phyloP scores from a whole-genome alignment of 2,797 vertebrate species.

The Podarcis siculus region DNA sequence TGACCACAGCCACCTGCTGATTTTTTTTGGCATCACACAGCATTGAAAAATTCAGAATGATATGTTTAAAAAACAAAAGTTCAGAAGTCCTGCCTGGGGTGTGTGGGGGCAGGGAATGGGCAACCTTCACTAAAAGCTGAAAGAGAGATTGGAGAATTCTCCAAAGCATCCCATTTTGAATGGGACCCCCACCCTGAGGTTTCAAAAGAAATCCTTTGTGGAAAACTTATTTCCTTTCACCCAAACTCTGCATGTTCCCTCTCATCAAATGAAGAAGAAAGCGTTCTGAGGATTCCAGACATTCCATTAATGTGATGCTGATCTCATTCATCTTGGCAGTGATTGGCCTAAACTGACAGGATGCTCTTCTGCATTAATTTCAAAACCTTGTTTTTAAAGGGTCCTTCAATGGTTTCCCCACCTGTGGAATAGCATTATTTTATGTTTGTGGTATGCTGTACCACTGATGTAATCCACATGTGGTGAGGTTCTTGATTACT shows the following conservation, averaged over 20 bases:
- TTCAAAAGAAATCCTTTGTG: neutral
- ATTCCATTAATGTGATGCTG: slow-evolving; percentile 25
- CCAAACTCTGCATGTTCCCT: neutral
- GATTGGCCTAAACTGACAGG: slow-evolving; percentile 47
- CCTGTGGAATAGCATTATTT: neutral
- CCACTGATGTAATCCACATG: neutral
- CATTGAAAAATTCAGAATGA: too few species aligned
- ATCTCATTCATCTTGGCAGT: slow-evolving; percentile 57
- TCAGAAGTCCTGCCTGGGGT: neutral
- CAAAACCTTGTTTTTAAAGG: neutral
- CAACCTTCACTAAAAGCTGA: neutral
- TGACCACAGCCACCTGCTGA: neutral
- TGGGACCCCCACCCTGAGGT: neutral
- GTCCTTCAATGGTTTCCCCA: neutral
- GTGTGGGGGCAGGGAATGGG: too few species aligned
- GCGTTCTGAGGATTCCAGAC: neutral
- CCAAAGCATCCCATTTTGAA: neutral
- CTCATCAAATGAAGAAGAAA: neutral
- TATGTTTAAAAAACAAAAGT: neutral
- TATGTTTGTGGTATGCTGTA: neutral
- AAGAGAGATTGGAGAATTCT: neutral
- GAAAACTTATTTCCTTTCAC: neutral
- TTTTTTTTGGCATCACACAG: neutral
- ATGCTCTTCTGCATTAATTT: neutral
- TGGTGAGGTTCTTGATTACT: neutral